Conservation (phyloP, 2,888 invertebrate genomes). For the Agrilus cyanescens region DNA sequence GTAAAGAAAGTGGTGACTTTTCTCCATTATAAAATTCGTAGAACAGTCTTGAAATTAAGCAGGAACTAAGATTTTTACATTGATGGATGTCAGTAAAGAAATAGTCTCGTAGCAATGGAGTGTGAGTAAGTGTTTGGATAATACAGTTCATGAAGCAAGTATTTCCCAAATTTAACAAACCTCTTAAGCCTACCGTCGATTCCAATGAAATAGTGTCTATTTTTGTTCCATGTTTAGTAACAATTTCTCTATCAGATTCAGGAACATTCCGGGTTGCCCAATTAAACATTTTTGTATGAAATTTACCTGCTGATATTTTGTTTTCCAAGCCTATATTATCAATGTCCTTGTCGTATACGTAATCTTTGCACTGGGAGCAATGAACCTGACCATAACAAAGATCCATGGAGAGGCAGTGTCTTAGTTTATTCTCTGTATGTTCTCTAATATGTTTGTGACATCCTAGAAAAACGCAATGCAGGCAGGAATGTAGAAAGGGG, state of each 20-base stretch:
- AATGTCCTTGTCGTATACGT: constrained; percentile 53
- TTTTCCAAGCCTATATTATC: constrained; percentile 29
- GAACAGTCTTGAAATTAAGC: constrained; percentile 87
- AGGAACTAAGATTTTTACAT: constrained; percentile 52
- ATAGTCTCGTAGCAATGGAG: constrained; percentile 87
- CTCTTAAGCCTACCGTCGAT: constrained; percentile 81
- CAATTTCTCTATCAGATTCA: constrained; percentile 61
- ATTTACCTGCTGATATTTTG: constrained; percentile 27
- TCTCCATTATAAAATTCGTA: constrained; percentile 94
- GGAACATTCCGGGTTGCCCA: constrained; percentile 72
- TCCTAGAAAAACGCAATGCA: constrained; percentile 89
- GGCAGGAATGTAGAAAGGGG: constrained; percentile 71
- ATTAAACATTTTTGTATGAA: constrained; percentile 33
- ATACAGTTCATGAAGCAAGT: constrained; percentile 99
- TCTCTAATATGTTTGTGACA: constrained; percentile 84
- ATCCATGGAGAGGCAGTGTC: constrained; percentile 79
- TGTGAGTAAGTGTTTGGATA: constrained; percentile 90
- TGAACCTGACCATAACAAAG: constrained; percentile 78
- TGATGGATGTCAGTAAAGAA: constrained; percentile 89
- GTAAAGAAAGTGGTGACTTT: constrained; percentile 76
- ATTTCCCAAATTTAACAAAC: constrained; percentile 89
- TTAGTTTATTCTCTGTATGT: constrained; percentile 61
- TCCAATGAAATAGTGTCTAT: constrained; percentile 68
- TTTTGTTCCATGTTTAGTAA: constrained; percentile 58
- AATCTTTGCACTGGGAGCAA: constrained; percentile 85